Base-by-base conservation (phyloP, 2,113 vertebrate genomes). In the Diadophis punctatus region DNA sequence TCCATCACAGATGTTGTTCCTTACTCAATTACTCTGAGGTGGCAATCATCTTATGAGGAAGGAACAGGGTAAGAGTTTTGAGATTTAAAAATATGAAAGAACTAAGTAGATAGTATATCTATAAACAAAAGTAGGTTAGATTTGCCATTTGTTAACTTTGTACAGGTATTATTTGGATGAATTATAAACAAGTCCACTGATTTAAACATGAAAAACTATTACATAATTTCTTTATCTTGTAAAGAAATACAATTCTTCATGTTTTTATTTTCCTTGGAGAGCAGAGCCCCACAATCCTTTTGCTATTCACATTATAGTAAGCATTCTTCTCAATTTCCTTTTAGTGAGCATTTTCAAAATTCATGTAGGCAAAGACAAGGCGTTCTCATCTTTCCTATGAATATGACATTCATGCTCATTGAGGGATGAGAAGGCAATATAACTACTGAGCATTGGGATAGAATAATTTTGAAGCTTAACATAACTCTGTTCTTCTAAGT, bases 1-100 rank as follows among this genome's bases (percentile, higher is more conserved):
- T 99, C 98, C 91, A 99, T 99, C 97, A 99, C 98, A 43, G 99
- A 99, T 91, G 97, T 98, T 93, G 98, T 99, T 97, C 98, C 99
- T n/a, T 99, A 98, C 92, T 98, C 99, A n/a, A 95, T 99, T 92
- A 99, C 98, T 0, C 95, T 99, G 91, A 98, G 98, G 91, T 99
- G 99, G 99, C 99, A 98, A 95, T 98, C 98, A 2, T 97, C 98
- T 90, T 98, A 98, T 0, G 99, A 99, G 89, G 99, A 99, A 93
- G 98, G 99, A 96, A 95, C 98, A 90, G 98, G 99, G 99, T 99
- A 95, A 97, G 97, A 16, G 43, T 30, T 93, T 92, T 52, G 93
- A 51, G 92, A 74, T 39, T 16, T 49, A 80, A 84, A 20, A 27
- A 52, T 46, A 89, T 80, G 30, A 85, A 22, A 85, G 1, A 8